phyloP scores from a whole-genome alignment of 2,888 invertebrate genomes.

The Drosophila antonietae region DNA sequence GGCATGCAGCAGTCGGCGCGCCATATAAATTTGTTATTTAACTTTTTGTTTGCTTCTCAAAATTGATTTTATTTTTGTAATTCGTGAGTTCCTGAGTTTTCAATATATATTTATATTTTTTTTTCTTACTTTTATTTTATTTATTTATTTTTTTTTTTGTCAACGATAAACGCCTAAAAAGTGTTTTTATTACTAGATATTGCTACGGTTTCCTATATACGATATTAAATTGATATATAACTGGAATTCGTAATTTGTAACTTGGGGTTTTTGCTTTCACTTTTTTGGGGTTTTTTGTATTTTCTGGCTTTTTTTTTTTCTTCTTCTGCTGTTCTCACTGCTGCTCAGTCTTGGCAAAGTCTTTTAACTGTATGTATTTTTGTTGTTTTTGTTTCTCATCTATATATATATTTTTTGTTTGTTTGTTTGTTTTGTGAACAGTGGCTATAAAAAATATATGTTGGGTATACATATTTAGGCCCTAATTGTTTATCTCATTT shows the following conservation, averaged over 20 bases:
- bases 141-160: slow-evolving; percentile 30
- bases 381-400: slow-evolving; percentile 27
- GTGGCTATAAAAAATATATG: slow-evolving; percentile 67
- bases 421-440: slow-evolving; percentile 53
- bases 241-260: slow-evolving; percentile 34
- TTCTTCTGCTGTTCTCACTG: slow-evolving; percentile 55
- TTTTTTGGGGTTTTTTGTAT: slow-evolving; percentile 15
- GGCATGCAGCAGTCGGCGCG: slow-evolving; percentile 61
- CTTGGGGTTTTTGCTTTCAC: slow-evolving; percentile 17
- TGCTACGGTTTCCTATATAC: slow-evolving; percentile 27
- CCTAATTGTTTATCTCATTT: slow-evolving; percentile 43
- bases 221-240: slow-evolving; percentile 41
- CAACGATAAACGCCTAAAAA: slow-evolving; percentile 57
- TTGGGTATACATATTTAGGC: slow-evolving; percentile 44
- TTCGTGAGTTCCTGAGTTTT: slow-evolving; percentile 69
- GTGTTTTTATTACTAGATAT: slow-evolving; percentile 34
- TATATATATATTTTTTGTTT: slow-evolving; percentile 18
- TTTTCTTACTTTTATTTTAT: slow-evolving; percentile 21
- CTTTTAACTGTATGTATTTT: slow-evolving; percentile 59
- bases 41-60: slow-evolving; percentile 18
- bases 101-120: neutral
- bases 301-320: slow-evolving; percentile 25
- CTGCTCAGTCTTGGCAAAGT: slow-evolving; percentile 77
- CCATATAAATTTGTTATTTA: slow-evolving; percentile 28
- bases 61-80: slow-evolving; percentile 37